phyloP scores from a whole-genome alignment of 2,113 vertebrate species.

The Centropus bengalensis region DNA sequence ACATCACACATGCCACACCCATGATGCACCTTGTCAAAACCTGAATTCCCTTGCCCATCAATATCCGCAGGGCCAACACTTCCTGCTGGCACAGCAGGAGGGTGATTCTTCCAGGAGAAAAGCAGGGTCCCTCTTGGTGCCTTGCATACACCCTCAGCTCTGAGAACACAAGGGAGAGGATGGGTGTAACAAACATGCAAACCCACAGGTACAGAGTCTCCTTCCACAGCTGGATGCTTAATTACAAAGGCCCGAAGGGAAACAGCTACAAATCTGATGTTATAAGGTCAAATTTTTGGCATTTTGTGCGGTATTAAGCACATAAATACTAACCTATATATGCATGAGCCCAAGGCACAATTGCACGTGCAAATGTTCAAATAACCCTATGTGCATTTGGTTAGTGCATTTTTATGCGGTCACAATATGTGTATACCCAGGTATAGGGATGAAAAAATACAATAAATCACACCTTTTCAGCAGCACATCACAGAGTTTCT shows the following conservation, averaged over 20 bases:
- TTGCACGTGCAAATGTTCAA: neutral
- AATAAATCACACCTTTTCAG: conserved; percentile 47
- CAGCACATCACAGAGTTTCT: neutral
- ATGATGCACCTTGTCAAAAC: neutral
- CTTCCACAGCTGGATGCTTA: neutral
- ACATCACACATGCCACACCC: neutral
- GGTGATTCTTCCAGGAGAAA: neutral
- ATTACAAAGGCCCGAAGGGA: neutral
- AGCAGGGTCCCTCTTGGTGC: neutral
- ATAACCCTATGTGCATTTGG: neutral
- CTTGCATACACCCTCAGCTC: fast-evolving
- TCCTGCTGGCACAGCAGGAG: neutral
- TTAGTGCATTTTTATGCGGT: conserved; percentile 31
- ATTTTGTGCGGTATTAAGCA: neutral
- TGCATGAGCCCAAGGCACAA: neutral
- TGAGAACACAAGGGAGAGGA: neutral
- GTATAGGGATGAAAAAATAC: conserved; percentile 3
- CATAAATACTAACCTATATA: neutral
- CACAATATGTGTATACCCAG: conserved; percentile 10
- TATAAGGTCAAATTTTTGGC: conserved; percentile 13
- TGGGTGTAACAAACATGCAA: neutral
- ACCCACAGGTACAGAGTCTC: neutral
- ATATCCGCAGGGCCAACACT: neutral
- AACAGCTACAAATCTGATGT: neutral
- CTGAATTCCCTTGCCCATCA: neutral